These are phyloP conservation scores for Limnephilus marmoratus DNA, from an alignment of 2,888 invertebrate species.

Conservation along the genomic window DNA sequence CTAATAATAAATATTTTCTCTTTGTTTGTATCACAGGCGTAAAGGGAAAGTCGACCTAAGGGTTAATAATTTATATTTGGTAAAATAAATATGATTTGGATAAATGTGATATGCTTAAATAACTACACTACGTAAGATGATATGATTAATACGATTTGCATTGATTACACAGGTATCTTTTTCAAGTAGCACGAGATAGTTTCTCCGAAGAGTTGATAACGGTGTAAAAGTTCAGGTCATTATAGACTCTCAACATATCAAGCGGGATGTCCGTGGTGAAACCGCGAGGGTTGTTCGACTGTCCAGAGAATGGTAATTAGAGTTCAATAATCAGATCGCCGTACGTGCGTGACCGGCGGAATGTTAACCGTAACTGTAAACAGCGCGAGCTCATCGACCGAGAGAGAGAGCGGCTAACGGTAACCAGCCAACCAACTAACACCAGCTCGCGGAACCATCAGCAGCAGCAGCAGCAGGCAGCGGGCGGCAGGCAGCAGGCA, in stretches of 20 bases:
- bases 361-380: constrained; percentile 64
- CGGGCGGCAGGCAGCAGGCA: constrained; percentile 58
- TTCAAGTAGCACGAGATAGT: constrained; percentile 20
- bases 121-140: constrained; percentile 34
- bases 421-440: constrained; percentile 71
- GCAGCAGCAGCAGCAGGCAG: background rate
- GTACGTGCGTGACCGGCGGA: constrained; percentile 69
- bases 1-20: constrained; percentile 48
- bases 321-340: constrained; percentile 41
- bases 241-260: background rate
- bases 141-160: constrained; percentile 4
- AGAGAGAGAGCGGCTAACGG: constrained; percentile 68
- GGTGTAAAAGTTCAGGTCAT: background rate
- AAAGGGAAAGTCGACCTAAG: constrained; percentile 40
- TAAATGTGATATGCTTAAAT: constrained; percentile 52
- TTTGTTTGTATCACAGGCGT: constrained; percentile 58
- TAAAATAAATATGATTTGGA: constrained; percentile 55
- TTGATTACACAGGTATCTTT: background rate
- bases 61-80: constrained; percentile 49
- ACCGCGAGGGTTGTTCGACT: constrained; percentile 8
- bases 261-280: background rate
- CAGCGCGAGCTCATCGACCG: constrained; percentile 60
- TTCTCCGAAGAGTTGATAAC: background rate
- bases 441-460: constrained; percentile 66
- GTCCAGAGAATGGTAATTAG: background rate